phyloP scores from a whole-genome alignment of 2,797 vertebrate genomes.

The Hippocampus kuda region DNA sequence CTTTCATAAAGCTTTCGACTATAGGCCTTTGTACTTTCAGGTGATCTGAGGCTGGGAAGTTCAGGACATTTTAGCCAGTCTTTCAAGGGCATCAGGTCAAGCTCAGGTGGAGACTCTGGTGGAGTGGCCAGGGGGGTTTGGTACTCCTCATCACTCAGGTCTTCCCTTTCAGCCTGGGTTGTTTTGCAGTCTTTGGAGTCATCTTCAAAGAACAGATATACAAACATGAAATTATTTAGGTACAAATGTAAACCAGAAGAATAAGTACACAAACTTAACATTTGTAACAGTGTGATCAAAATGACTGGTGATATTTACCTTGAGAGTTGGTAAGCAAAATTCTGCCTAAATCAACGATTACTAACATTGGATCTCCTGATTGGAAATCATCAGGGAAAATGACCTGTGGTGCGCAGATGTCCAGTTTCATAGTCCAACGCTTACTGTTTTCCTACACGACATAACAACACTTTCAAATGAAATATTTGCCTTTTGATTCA shows the following conservation, averaged over 20 bases:
- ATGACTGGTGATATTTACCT: conserved; percentile 64
- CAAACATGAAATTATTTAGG: not conserved
- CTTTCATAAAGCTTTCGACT: conserved; percentile 87
- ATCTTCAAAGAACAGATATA: conserved; percentile 37
- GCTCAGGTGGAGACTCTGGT: conserved; percentile 78
- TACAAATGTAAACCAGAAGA: not conserved
- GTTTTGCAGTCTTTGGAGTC: conserved; percentile 62
- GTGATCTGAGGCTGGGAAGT: conserved; percentile 57
- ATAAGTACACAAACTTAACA: not conserved
- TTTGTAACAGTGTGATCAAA: not conserved
- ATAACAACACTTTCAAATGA: conserved; percentile 4
- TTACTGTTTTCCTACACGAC: conserved; percentile 85
- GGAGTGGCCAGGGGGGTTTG: conserved; percentile 92
- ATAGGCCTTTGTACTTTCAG: conserved; percentile 71
- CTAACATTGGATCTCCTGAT: conserved; percentile 83
- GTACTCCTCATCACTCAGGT: conserved; percentile 91
- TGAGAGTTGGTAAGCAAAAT: conserved; percentile 91
- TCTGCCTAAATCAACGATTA: conserved; percentile 89
- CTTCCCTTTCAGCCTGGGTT: conserved; percentile 69
- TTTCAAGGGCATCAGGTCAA: conserved; percentile 46
- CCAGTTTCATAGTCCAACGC: conserved; percentile 89
- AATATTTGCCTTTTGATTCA: not conserved
- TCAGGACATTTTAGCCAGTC: conserved; percentile 47
- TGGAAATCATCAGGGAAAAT: conserved; percentile 97
- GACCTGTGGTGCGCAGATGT: conserved; percentile 95